phyloP scores from a whole-genome alignment of 1,140 invertebrate species.

The Nautilus pompilius region DNA sequence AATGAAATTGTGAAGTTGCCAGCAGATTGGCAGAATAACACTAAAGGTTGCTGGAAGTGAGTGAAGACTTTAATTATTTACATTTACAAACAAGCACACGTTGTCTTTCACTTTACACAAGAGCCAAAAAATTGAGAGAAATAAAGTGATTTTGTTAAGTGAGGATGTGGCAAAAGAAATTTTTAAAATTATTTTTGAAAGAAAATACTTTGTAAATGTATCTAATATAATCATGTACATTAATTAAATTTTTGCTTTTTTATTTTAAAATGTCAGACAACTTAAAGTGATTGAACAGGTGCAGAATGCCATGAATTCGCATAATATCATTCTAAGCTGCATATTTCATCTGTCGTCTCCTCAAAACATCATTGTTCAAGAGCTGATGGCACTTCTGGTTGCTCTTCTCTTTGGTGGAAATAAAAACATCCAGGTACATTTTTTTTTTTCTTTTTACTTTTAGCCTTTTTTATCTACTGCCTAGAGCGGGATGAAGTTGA shows the following conservation, averaged over 20 bases:
- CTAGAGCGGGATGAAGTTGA: too few relatives aligned
- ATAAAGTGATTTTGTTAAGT: too few relatives aligned
- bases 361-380: constrained; percentile 31
- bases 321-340: constrained; percentile 22
- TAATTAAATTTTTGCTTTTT: too few relatives aligned
- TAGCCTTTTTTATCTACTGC: too few relatives aligned
- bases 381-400: constrained; percentile 34
- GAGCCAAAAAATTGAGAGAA: neutral
- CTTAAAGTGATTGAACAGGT: constrained; percentile 21
- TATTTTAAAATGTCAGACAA: too few relatives aligned
- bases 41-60: constrained; percentile 19
- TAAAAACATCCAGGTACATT: constrained; percentile 31
- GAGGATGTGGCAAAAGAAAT: too few relatives aligned
- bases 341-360: constrained; percentile 29
- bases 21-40: constrained; percentile 35
- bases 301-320: constrained; percentile 27
- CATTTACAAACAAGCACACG: too few relatives aligned
- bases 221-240: too few relatives aligned
- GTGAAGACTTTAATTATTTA: neutral
- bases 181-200: too few relatives aligned
- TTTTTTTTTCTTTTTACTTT: neutral
- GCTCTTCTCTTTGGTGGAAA: constrained; percentile 37
- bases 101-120: neutral
- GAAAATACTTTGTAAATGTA: too few relatives aligned
- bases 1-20: constrained; percentile 46